Conservation (phyloP, 2,888 invertebrate species). For the Trissoscelio sp. region DNA sequence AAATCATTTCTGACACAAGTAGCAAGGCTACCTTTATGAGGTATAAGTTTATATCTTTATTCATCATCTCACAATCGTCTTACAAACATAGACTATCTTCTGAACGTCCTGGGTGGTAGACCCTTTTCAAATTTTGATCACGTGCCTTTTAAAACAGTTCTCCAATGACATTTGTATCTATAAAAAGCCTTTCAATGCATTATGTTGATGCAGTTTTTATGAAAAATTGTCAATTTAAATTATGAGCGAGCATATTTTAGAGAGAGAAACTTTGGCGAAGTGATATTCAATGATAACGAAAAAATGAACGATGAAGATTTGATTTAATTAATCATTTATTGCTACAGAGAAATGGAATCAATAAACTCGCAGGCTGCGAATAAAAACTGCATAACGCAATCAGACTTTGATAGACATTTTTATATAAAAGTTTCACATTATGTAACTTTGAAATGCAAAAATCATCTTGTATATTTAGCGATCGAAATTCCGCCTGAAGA, state of each 20-base stretch:
- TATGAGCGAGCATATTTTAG: slow-evolving; percentile 1
- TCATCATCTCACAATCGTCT: slow-evolving; percentile 47
- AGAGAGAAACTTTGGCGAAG: background rate
- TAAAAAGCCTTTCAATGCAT: slow-evolving; percentile 17
- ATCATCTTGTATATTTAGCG: slow-evolving; percentile 8
- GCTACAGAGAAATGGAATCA: background rate
- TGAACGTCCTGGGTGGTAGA: slow-evolving; percentile 30
- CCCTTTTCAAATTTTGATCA: slow-evolving; percentile 44
- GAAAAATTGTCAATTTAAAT: slow-evolving; percentile 14
- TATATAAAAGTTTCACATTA: no score
- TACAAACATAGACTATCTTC: slow-evolving; percentile 11
- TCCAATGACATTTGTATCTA: slow-evolving; percentile 14
- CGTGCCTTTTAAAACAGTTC: background rate
- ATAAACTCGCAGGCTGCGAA: background rate
- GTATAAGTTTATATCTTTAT: slow-evolving; percentile 41
- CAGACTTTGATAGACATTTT: no score
- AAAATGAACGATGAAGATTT: background rate
- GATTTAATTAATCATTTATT: background rate
- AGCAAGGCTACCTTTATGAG: slow-evolving; percentile 16
- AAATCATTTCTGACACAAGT: slow-evolving; percentile 19
- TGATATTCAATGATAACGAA: background rate
- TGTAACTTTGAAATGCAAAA: background rate
- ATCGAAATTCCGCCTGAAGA: slow-evolving; percentile 12
- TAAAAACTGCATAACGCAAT: no score
- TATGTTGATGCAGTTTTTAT: slow-evolving; percentile 38